Percentiles rank a stretch among this genome's conserved stretches.
Evolutionary conservation across 2,797 vertebrate species (phyloP).

Genomic region (Arctocebus calabarensis): DNA sequence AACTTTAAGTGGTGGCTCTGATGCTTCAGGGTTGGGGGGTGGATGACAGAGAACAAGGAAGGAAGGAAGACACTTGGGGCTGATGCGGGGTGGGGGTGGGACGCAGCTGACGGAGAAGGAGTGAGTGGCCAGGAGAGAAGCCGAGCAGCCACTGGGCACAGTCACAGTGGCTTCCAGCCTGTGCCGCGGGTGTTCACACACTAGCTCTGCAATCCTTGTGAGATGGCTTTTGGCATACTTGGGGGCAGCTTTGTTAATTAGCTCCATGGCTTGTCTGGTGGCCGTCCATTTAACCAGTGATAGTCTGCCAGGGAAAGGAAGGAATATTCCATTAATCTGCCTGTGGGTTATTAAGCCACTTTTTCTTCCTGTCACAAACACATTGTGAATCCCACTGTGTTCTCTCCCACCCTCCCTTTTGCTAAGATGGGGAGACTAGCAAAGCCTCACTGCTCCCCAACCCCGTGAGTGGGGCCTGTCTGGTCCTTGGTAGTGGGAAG

Average conservation of each 20-base stretch:
- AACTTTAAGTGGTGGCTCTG: not conserved
- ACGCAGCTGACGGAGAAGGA: not conserved
- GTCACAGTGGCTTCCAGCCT: not conserved
- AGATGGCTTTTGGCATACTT: not conserved
- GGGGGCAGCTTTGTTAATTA: not conserved
- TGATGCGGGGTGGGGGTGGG: not conserved
- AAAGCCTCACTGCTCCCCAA: not conserved
- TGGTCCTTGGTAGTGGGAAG: not conserved
- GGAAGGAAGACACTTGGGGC: not conserved
- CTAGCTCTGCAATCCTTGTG: not conserved
- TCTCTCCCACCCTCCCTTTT: not conserved
- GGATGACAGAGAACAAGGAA: not conserved
- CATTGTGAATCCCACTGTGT: constrained; percentile 26
- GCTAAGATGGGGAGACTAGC: not conserved
- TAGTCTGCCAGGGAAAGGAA: constrained; percentile 5
- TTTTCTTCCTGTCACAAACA: constrained; percentile 66
- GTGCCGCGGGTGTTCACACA: not conserved
- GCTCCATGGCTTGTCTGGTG: not conserved
- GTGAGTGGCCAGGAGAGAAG: not conserved
- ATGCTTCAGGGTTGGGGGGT: not conserved
- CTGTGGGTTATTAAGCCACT: constrained; percentile 67
- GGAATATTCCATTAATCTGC: constrained; percentile 64
- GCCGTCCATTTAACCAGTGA: not conserved
- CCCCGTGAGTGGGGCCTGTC: not conserved
- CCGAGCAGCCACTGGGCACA: not conserved